Evolutionary conservation across 1,140 invertebrate species (phyloP).

Genomic region (Varroa destructor): DNA sequence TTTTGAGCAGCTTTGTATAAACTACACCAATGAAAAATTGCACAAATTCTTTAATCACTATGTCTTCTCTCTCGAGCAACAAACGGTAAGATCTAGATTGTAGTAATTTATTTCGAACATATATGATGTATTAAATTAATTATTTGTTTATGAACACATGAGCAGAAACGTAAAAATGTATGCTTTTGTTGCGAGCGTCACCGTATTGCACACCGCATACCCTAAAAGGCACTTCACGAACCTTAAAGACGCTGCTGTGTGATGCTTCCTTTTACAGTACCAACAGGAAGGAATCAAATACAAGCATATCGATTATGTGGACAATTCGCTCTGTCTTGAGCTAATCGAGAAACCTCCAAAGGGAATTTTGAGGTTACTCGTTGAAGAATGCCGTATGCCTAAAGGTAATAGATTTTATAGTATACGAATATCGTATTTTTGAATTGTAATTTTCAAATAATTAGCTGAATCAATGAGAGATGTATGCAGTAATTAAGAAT

Average conservation of each 20-base stretch:
- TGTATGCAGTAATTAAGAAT: too few species aligned
- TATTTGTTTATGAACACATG: not conserved
- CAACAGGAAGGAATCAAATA: conserved; percentile 72
- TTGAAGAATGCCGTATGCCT: conserved; percentile 84
- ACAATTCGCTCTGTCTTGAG: conserved; percentile 74
- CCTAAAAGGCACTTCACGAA: too few species aligned
- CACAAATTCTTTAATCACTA: conserved; percentile 98
- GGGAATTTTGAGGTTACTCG: conserved; percentile 70
- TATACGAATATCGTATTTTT: conserved; percentile 28
- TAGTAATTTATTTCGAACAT: not conserved
- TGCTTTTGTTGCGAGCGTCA: too few species aligned
- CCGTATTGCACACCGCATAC: too few species aligned
- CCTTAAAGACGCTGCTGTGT: too few species aligned
- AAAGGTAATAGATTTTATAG: conserved; percentile 44
- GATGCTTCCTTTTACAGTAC: conserved; percentile 51
- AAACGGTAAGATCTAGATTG: conserved; percentile 56
- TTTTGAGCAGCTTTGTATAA: conserved; percentile 94
- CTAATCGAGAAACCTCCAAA: conserved; percentile 75
- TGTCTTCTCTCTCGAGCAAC: conserved; percentile 78
- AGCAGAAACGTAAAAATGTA: not conserved
- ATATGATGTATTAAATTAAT: conserved; percentile 1
- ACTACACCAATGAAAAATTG: conserved; percentile 95
- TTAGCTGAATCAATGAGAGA: too few species aligned
- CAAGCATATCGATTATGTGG: conserved; percentile 75
- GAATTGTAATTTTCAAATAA: not conserved